Conservation (phyloP, 2,888 invertebrate species). For the Dasypogon diadema region DNA sequence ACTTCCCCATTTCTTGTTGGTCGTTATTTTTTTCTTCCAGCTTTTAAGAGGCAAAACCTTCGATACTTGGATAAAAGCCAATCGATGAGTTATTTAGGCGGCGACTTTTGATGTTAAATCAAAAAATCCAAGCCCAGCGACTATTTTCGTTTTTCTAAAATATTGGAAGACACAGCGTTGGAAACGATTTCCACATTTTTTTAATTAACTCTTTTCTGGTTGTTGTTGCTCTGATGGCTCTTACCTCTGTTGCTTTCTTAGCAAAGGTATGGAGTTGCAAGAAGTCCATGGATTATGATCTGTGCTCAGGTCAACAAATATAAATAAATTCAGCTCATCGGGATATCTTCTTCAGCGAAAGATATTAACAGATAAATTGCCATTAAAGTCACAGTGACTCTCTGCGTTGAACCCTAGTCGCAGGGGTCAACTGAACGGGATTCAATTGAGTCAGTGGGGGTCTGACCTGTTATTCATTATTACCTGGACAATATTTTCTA, state of each 20-base stretch:
- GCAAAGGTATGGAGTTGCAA: background rate
- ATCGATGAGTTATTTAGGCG: slow-evolving; percentile 52
- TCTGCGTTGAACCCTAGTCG: slow-evolving; percentile 16
- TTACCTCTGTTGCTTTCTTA: background rate
- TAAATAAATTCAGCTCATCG: slow-evolving; percentile 48
- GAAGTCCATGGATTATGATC: slow-evolving; percentile 10
- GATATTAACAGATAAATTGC: slow-evolving; percentile 47
- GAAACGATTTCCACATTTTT: slow-evolving; percentile 33
- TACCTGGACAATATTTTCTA: slow-evolving; percentile 6
- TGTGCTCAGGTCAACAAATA: slow-evolving; percentile 24
- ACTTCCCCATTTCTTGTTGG: slow-evolving; percentile 3
- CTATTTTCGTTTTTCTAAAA: slow-evolving; percentile 47
- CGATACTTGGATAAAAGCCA: slow-evolving; percentile 21
- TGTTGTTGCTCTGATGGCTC: background rate
- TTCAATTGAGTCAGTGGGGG: slow-evolving; percentile 29
- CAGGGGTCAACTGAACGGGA: slow-evolving; percentile 24
- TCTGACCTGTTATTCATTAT: slow-evolving; percentile 26
- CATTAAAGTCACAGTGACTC: slow-evolving; percentile 39
- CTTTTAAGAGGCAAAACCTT: slow-evolving; percentile 10
- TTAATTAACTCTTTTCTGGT: slow-evolving; percentile 30
- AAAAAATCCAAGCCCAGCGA: slow-evolving; percentile 25
- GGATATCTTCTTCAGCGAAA: slow-evolving; percentile 44
- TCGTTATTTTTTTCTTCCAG: slow-evolving; percentile 3
- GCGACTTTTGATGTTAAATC: slow-evolving; percentile 49
- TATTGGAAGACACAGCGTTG: slow-evolving; percentile 38